Evolutionary conservation across 2,113 vertebrate species (phyloP).

Genomic region (Hippocampus zosterae): DNA sequence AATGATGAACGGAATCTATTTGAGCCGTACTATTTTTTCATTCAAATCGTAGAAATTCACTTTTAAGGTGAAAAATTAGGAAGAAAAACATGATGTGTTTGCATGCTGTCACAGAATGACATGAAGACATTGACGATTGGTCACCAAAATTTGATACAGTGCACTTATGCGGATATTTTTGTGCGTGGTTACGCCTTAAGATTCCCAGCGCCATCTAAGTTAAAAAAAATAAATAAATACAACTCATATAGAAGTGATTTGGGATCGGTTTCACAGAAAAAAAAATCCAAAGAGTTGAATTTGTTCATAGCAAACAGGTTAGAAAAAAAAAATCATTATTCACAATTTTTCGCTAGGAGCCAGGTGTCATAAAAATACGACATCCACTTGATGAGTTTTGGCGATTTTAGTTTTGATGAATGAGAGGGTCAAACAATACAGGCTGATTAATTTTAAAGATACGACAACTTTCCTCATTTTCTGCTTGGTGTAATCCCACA

Average conservation of each 20-base stretch:
- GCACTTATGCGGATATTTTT: no score
- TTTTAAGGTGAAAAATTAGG: background rate
- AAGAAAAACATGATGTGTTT: background rate
- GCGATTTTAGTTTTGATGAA: background rate
- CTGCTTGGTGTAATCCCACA: conserved; percentile 22
- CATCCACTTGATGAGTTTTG: background rate
- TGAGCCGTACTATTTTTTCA: conserved; percentile 24
- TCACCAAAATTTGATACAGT: no score
- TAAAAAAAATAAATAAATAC: background rate
- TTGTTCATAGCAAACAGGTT: no score
- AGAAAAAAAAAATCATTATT: no score
- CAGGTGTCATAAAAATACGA: background rate
- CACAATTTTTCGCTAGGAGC: background rate
- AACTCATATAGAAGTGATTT: conserved; percentile 12
- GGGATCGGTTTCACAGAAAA: no score
- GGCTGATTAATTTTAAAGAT: background rate
- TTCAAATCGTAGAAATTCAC: conserved; percentile 8
- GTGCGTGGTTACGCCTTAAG: no score
- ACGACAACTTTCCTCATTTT: background rate
- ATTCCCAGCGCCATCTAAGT: no score
- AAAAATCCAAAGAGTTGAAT: no score
- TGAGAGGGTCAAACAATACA: background rate
- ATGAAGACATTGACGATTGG: no score
- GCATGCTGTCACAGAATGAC: background rate
- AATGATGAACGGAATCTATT: conserved; percentile 25